Evolutionary conservation across 2,113 vertebrate genomes (phyloP), one percentile per base, ranked within the genome.

Genomic region (Caloenas nicobarica): DNA sequence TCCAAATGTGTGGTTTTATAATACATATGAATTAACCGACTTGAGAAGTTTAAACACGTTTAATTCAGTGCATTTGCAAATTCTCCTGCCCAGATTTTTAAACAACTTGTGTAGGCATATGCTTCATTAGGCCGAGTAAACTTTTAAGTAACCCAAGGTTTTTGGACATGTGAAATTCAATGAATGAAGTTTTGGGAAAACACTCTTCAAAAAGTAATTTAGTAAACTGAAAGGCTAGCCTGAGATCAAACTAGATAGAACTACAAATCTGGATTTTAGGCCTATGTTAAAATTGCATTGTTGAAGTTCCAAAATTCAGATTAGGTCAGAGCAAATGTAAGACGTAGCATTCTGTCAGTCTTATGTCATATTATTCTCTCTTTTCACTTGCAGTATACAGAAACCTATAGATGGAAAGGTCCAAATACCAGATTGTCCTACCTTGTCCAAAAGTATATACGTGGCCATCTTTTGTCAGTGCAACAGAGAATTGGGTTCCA

Each of bases 361-460:
- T 70, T 24, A 3, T 1, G 1, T 42, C 36, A 46, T 72, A 34
- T 51, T 66, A 42, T 4, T 78, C 51, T 71, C 58, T 57, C 22
- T 68, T 82, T 80, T 68, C 60, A 31, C 21, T 53, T 64, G 38
- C 38, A 84, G 42, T 53, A 61, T 19, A 81, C 31, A 70, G 33
- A 80, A 69, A 65, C 25, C 17, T 69, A 28, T 1, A 86, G 19
- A 28, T 8, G 3, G 40, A 66, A 61, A 73, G 11, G 16, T 66
- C 25, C 18, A 66, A 78, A 77, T 5, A 44, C 8, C 16, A 60
- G 38, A 29, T n/a, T 51, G 31, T 13, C 96, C 94, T 96, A 98
- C 98, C 98, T 97, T 99, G 98, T 86, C 98, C 98, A 95, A 99
- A 99, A 40, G 98, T 98, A 86, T 98, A 98, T 1, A 99, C 98